Conservation (phyloP, 2,113 vertebrate genomes). For the Ondatra zibethicus region DNA sequence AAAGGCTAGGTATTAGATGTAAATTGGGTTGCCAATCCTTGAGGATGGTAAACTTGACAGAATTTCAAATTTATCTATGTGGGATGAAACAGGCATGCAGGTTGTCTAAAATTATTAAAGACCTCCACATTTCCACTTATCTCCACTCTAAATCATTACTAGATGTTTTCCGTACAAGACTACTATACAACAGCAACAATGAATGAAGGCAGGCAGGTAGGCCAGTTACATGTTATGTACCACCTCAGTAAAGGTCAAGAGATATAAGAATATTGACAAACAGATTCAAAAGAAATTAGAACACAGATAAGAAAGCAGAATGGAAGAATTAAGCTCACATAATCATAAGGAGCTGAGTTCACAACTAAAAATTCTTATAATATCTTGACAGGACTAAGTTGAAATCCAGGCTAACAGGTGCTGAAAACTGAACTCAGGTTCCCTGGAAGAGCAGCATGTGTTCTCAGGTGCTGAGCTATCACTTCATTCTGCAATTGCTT, state of each 20-base stretch:
- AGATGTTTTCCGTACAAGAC: neutral
- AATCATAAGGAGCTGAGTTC: neutral
- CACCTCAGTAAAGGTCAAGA: neutral
- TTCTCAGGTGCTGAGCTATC: neutral
- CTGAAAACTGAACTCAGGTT: neutral
- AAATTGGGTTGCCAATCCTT: neutral
- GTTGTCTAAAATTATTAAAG: neutral
- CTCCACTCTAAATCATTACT: neutral
- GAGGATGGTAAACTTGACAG: neutral
- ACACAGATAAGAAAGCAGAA: neutral
- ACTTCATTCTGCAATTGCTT: neutral
- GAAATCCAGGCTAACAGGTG: neutral
- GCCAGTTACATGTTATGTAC: neutral
- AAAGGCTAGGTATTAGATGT: neutral
- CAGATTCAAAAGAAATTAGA: neutral
- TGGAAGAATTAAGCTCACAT: neutral
- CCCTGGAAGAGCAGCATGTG: neutral
- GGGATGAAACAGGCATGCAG: neutral
- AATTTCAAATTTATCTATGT: neutral
- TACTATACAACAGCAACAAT: neutral
- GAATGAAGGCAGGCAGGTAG: neutral
- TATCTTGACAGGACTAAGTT: neutral
- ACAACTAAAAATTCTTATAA: neutral
- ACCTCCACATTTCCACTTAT: neutral
- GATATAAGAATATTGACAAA: neutral